These are phyloP conservation scores for Anastatus disparis DNA, from an alignment of 1,140 invertebrate species.

Conservation along the genomic window DNA sequence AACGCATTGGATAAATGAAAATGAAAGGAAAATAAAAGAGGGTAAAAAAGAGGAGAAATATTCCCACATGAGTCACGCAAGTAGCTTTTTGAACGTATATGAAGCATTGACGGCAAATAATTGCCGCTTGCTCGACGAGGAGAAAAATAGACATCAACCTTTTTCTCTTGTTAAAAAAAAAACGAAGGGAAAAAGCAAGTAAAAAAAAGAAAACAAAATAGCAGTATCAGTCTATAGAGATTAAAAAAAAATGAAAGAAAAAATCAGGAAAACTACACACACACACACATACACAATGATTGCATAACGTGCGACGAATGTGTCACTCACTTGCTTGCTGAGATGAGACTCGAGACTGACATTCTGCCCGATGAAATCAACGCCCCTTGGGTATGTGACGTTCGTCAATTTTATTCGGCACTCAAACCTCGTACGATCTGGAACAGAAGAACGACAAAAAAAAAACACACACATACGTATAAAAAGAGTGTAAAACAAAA, in stretches of 20 bases:
- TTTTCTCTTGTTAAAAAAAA: too few species aligned
- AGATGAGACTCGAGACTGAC: slow-evolving; percentile 50
- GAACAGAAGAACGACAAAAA: slow-evolving; percentile 3
- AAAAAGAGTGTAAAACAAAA: neutral
- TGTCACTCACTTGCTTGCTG: slow-evolving; percentile 52
- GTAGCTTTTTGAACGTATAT: too few species aligned
- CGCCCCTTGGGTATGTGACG: slow-evolving; percentile 46
- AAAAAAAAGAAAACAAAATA: neutral
- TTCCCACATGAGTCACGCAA: too few species aligned
- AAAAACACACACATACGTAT: neutral
- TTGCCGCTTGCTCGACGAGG: too few species aligned
- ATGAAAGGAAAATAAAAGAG: too few species aligned
- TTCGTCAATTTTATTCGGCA: slow-evolving; percentile 58
- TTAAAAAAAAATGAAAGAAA: neutral
- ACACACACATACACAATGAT: too few species aligned
- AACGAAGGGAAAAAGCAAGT: neutral
- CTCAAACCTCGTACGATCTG: slow-evolving; percentile 58
- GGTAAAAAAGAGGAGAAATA: too few species aligned
- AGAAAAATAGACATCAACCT: too few species aligned
- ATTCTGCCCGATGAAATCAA: slow-evolving; percentile 40
- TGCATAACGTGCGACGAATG: too few species aligned
- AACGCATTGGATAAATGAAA: too few species aligned
- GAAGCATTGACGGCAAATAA: too few species aligned
- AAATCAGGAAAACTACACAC: neutral
- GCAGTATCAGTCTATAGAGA: too few species aligned